Base-by-base conservation (phyloP, 92 coral and sea anemone species). In the Micromussa lordhowensis region DNA sequence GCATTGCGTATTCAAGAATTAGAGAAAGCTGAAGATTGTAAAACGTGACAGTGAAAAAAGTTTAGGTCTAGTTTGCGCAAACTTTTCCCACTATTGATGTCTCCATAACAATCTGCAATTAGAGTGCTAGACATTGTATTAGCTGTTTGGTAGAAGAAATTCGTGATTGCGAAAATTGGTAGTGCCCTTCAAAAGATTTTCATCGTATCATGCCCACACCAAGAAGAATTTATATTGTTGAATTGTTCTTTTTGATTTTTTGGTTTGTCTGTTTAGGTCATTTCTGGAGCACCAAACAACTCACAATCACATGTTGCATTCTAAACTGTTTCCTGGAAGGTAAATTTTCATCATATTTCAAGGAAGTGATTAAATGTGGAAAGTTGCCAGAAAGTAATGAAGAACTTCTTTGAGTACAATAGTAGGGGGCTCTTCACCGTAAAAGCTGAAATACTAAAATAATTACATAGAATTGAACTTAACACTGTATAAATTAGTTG, bases 271-370 rank as follows among this genome's bases (percentile, higher is more conserved):
- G 30, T 80, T 68, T 63, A 98, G 99, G 79, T 96, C 98, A 18
- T 98, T 93, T 36, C 76, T 98, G 91, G 98, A 98, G 79, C 97
- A 94, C 81, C 93, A 98, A 70, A 96, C 99, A 12, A 98, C 99
- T 21, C 96, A 93, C 82, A 98, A 98, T 77, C 98, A 96, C 69
- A 91, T 98, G 99, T 75, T 98, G 14, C 98, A 94, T 31, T 90
- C 98, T 22, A 98, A 92, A 78, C 94, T 98, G 31, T 98, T 96
- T 82, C 98, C 98, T 28, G 98, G 93, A 86, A 95, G 94, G 99
- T 97, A 85, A 89, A 30, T 29, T 4, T 17, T 79, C 0, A 34
- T 21, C 12, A 72, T 17, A 51, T 44, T 12, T 77, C 19, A 24
- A 44, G 21, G n/a, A 44, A 4, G 6, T 35, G n/a, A 32, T 75